Evolutionary conservation across 2,797 vertebrate genomes (phyloP).

Genomic region (Platyrinchus mystaceus): DNA sequence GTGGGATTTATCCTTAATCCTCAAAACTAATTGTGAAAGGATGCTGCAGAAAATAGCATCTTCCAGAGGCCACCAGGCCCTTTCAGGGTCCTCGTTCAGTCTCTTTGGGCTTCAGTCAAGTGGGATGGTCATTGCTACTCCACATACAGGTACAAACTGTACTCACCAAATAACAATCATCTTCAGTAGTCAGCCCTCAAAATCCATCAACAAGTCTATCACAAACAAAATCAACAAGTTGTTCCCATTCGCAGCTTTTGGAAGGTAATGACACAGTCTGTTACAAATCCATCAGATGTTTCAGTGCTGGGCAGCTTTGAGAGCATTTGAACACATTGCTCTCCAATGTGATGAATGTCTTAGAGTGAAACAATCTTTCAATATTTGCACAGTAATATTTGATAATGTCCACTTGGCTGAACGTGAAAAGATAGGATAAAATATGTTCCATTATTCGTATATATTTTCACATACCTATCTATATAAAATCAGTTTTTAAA

Average conservation of each 20-base stretch:
- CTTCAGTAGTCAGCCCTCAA: not conserved
- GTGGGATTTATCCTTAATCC: not conserved
- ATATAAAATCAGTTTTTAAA: not conserved
- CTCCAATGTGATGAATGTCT: conserved; percentile 15
- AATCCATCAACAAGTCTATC: conserved; percentile 37
- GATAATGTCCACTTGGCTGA: not conserved
- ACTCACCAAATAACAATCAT: not conserved
- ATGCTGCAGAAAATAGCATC: not conserved
- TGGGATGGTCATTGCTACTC: not conserved
- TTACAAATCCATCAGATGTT: conserved; percentile 26
- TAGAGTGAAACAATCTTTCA: not conserved
- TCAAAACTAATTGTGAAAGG: not conserved
- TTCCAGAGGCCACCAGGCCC: not conserved
- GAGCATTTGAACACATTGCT: not conserved
- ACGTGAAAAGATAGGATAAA: not conserved
- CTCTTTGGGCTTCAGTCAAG: not conserved
- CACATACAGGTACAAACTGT: not conserved
- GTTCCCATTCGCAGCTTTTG: not conserved
- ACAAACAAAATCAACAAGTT: conserved; percentile 40
- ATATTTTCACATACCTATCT: not conserved
- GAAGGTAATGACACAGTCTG: conserved; percentile 14
- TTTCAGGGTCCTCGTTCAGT: not conserved
- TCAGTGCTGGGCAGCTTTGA: not conserved
- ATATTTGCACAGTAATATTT: conserved; percentile 17
- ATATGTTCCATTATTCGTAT: not conserved